These are phyloP conservation scores for Scyliorhinus canicula DNA, from an alignment of 2,797 vertebrate species.

Conservation along the genomic window DNA sequence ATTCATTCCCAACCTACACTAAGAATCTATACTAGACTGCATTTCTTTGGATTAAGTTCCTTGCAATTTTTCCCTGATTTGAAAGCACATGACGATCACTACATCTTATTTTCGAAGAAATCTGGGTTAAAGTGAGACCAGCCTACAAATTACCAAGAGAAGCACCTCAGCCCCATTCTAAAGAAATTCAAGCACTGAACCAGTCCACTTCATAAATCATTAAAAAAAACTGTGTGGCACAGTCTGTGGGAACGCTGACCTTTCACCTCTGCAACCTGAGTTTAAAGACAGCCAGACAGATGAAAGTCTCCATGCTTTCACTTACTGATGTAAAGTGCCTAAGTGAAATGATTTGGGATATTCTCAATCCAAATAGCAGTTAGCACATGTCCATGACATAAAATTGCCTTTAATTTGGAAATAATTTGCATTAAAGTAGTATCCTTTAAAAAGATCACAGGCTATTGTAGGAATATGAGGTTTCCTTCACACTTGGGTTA, in stretches of 20 bases:
- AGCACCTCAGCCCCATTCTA: background rate
- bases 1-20: background rate
- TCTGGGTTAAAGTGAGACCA: background rate
- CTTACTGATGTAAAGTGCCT: background rate
- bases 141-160: background rate
- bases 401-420: background rate
- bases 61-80: background rate
- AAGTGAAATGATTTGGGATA: background rate
- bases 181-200: background rate
- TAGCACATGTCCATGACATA: background rate
- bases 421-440: background rate
- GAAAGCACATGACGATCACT: background rate
- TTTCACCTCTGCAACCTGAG: conserved; percentile 2
- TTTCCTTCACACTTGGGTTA: background rate
- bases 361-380: background rate
- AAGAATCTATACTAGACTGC: background rate
- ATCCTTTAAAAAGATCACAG: background rate
- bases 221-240: background rate
- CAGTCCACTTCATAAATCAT: conserved; percentile 16
- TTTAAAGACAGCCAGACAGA: conserved; percentile 13
- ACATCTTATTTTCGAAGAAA: background rate
- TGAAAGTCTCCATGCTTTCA: too few relatives aligned
- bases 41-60: too few relatives aligned
- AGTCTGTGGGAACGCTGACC: background rate
- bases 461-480: background rate